Evolutionary conservation across 2,888 invertebrate genomes (phyloP), one percentile per base, ranked within the genome.

Genomic region (Ferrisia virgata): DNA sequence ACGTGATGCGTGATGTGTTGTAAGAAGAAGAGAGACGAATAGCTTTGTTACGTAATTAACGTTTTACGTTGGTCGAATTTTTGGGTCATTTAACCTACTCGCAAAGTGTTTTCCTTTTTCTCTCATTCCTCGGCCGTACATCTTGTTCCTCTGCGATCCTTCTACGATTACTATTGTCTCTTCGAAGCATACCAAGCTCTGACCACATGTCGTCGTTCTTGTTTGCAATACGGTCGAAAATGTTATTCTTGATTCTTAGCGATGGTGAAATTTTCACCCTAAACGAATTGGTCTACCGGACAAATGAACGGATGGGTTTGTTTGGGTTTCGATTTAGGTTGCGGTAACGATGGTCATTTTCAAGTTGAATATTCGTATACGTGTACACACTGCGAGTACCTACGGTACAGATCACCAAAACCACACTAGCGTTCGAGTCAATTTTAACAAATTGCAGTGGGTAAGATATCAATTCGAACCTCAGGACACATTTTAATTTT

Each of bases 21-120:
- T 36, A n/a, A 15, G n/a, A 43, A 36, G 9, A 8, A 53, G 6
- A 64, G 28, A 64, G 64, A 64, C 28, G 64, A 64, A 64, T 64
- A 64, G 64, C 64, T 64, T 64, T 15, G 64, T 64, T 28, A 28
- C 31, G 64, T 64, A 64, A 64, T 64, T 64, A 64, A 64, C 28
- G 64, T 64, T 64, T n/a, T 64, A 64, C 64, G 64, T 64, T 64
- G 15, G 64, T 25, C 64, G 64, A 28, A 64, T 64, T 64, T 64
- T 64, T 64, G 64, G 64, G 64, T 64, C 64, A 64, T 64, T 64
- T 64, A 64, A 64, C 28, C 64, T 28, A 22, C 18, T 13, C 22
- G 22, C 53, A n/a, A n/a, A n/a, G n/a, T 22, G 22, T 2, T n/a
- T n/a, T 13, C 43, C 18, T 22, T 53, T 53, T 11, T 8, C 53